Conservation (phyloP, 2,797 vertebrate species). For the Anguilla marmorata region DNA sequence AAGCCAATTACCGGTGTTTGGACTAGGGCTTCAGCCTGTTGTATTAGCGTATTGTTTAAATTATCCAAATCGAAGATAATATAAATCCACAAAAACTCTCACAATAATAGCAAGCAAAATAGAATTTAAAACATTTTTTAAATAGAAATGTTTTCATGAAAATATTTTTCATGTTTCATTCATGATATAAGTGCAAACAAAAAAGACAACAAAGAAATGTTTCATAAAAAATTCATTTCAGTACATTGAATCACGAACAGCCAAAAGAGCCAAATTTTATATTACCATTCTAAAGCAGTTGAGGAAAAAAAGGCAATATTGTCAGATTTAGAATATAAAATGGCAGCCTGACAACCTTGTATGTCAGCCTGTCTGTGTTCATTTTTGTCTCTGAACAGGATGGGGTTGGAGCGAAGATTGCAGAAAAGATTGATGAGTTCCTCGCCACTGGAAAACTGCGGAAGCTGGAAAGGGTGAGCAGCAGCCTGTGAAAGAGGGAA, state of each 20-base stretch:
- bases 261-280: not conserved
- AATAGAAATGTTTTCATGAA: too few species aligned
- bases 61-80: too few species aligned
- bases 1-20: too few species aligned
- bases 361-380: not conserved
- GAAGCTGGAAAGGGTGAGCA: conserved; percentile 90
- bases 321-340: not conserved
- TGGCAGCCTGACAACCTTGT: not conserved
- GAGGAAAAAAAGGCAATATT: not conserved
- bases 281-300: not conserved
- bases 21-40: too few species aligned
- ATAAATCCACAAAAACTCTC: too few species aligned
- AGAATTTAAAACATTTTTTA: too few species aligned
- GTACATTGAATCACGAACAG: not conserved
- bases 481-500: not conserved
- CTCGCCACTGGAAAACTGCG: conserved; percentile 91
- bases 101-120: too few species aligned
- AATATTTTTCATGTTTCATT: too few species aligned
- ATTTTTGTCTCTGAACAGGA: conserved; percentile 66
- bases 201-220: too few species aligned
- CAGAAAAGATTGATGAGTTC: conserved; percentile 98
- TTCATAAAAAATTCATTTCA: too few species aligned
- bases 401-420: conserved; percentile 94
- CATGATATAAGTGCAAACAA: too few species aligned
- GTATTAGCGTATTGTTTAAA: too few species aligned